Evolutionary conservation across 2,113 vertebrate species (phyloP).

Genomic region (Mormoops blainvillei): DNA sequence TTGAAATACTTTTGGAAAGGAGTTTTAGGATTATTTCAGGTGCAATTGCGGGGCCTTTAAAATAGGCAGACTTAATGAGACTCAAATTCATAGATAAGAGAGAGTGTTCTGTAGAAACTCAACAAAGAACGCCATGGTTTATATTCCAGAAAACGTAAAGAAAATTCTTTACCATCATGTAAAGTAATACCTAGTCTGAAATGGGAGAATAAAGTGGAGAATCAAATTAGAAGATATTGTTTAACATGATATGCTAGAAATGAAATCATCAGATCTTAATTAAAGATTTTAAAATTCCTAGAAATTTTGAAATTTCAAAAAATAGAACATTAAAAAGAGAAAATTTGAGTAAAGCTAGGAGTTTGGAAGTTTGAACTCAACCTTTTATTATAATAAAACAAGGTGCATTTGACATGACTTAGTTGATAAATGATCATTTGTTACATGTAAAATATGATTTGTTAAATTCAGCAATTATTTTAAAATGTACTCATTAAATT

Average conservation of each 20-base stretch:
- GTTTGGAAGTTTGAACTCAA: background rate
- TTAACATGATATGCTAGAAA: background rate
- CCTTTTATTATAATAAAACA: background rate
- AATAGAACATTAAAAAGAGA: background rate
- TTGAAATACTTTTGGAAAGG: background rate
- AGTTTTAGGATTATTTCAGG: background rate
- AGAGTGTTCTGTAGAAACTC: background rate
- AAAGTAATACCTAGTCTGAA: background rate
- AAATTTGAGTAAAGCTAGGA: background rate
- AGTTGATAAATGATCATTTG: background rate
- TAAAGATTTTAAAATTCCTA: background rate
- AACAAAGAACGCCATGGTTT: background rate
- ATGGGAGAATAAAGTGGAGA: background rate
- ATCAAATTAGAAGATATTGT: background rate
- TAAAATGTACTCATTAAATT: constrained; percentile 28
- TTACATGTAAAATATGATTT: background rate
- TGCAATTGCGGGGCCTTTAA: background rate
- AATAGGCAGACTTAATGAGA: background rate
- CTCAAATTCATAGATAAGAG: background rate
- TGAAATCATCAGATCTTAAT: background rate
- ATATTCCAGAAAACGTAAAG: background rate
- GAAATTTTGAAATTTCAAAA: background rate
- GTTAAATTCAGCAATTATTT: constrained; percentile 26
- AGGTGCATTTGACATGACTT: background rate
- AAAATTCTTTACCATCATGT: background rate